A percentile compares a stretch with the other conserved stretches of the same genome.
These are phyloP conservation scores for Apogon hyalosoma DNA, from an alignment of 2,797 vertebrate genomes.

Conservation along the genomic window DNA sequence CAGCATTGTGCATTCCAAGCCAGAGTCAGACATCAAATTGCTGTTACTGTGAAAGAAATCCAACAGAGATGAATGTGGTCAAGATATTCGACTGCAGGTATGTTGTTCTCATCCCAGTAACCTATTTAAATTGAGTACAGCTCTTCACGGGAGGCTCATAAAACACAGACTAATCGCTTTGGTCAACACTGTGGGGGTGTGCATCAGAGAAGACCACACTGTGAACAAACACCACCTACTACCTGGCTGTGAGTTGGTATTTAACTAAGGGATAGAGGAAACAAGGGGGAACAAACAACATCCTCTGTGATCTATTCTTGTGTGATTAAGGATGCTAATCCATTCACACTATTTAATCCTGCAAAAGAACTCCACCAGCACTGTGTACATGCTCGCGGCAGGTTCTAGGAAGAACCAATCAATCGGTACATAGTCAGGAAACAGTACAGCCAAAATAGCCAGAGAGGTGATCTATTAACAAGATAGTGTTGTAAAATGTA, in stretches of 20 bases:
- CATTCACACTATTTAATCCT: constrained; percentile 66
- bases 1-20: constrained; percentile 24
- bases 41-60: constrained; percentile 47
- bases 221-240: constrained; percentile 61
- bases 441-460: constrained; percentile 28
- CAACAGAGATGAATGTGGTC: constrained; percentile 57
- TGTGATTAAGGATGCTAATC: constrained; percentile 76
- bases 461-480: constrained; percentile 16
- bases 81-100: constrained; percentile 50
- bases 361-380: constrained; percentile 35
- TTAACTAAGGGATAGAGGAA: constrained; percentile 63
- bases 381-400: constrained; percentile 22
- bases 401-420: constrained; percentile 35
- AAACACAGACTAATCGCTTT: constrained; percentile 73
- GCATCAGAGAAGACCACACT: constrained; percentile 69
- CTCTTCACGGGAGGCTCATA: constrained; percentile 72
- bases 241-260: constrained; percentile 62
- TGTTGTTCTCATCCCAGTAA: constrained; percentile 66
- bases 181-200: constrained; percentile 75
- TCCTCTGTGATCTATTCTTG: constrained; percentile 68
- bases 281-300: constrained; percentile 69
- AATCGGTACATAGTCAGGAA: constrained; percentile 39
- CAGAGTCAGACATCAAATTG: constrained; percentile 36
- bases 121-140: constrained; percentile 72
- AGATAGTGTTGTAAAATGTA: constrained; percentile 7